Evolutionary conservation across 2,888 invertebrate genomes (phyloP).

Genomic region (Oxyteleia sp.): DNA sequence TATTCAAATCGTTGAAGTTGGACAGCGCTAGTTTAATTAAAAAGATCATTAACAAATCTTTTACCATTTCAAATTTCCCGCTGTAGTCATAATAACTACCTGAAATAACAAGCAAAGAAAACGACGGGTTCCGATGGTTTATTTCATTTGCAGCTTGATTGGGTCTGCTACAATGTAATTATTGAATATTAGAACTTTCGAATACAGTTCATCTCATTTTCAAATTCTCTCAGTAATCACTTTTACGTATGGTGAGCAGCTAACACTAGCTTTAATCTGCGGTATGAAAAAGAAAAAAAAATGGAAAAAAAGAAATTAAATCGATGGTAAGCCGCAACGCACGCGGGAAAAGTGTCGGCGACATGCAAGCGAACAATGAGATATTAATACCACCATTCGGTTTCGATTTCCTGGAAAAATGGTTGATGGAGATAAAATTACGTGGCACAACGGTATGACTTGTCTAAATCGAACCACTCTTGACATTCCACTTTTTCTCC

Average conservation of each 20-base stretch:
- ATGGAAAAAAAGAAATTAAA: slow-evolving; percentile 79
- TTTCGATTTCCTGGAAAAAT: slow-evolving; percentile 86
- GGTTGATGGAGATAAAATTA: slow-evolving; percentile 85
- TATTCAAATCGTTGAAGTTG: too few species aligned
- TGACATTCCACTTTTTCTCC: slow-evolving; percentile 71
- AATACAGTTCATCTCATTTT: slow-evolving; percentile 73
- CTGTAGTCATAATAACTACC: too few species aligned
- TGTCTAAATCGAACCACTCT: slow-evolving; percentile 72
- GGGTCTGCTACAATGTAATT: slow-evolving; percentile 36
- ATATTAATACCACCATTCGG: slow-evolving; percentile 86
- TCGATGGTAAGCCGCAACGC: slow-evolving; percentile 82
- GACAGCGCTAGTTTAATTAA: too few species aligned
- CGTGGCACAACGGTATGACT: slow-evolving; percentile 80
- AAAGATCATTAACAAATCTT: neutral
- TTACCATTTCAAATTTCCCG: too few species aligned
- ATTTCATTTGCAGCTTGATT: neutral
- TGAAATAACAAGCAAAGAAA: neutral
- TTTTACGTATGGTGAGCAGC: slow-evolving; percentile 76
- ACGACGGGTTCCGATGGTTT: neutral
- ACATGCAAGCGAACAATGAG: slow-evolving; percentile 84
- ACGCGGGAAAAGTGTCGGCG: slow-evolving; percentile 83
- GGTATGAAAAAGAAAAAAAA: slow-evolving; percentile 76
- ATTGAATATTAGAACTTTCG: slow-evolving; percentile 56
- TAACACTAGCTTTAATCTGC: slow-evolving; percentile 83
- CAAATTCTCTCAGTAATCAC: slow-evolving; percentile 73